Conservation (phyloP, 2,113 vertebrate genomes). For the Podilymbus podiceps region DNA sequence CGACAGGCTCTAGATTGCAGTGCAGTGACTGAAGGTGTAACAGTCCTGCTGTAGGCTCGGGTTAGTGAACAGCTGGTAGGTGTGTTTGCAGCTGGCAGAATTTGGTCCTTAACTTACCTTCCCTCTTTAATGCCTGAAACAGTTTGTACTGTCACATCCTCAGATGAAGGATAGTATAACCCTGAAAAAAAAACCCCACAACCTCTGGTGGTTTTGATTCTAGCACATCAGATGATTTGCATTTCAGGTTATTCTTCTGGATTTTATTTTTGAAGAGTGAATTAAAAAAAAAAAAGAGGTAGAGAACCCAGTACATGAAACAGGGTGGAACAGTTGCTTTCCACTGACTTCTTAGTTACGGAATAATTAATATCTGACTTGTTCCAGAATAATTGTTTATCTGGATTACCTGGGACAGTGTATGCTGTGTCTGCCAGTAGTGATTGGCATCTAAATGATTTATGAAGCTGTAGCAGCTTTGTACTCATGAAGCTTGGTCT, state of each 20-base stretch:
- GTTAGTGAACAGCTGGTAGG: not conserved
- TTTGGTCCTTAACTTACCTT: not conserved
- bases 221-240: not conserved
- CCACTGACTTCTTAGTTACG: not conserved
- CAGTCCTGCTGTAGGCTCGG: not conserved
- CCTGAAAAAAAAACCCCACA: not conserved
- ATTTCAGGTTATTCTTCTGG: not conserved
- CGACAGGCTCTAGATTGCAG: not conserved
- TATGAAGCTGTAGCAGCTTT: not conserved
- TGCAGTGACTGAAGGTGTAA: not conserved
- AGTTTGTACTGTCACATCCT: not conserved
- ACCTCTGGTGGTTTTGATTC: not conserved
- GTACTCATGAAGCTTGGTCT: not conserved
- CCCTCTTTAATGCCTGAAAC: not conserved
- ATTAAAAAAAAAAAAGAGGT: not conserved
- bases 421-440: not conserved
- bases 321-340: not conserved
- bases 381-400: not conserved
- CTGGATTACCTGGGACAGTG: not conserved
- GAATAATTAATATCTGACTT: not conserved
- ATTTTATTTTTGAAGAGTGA: not conserved
- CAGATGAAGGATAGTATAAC: not conserved
- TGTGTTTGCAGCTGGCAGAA: not conserved
- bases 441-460: not conserved
- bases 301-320: not conserved